These are phyloP conservation scores for Malacoctenus gilli DNA, from an alignment of 2,797 vertebrate genomes.

Conservation along the genomic window DNA sequence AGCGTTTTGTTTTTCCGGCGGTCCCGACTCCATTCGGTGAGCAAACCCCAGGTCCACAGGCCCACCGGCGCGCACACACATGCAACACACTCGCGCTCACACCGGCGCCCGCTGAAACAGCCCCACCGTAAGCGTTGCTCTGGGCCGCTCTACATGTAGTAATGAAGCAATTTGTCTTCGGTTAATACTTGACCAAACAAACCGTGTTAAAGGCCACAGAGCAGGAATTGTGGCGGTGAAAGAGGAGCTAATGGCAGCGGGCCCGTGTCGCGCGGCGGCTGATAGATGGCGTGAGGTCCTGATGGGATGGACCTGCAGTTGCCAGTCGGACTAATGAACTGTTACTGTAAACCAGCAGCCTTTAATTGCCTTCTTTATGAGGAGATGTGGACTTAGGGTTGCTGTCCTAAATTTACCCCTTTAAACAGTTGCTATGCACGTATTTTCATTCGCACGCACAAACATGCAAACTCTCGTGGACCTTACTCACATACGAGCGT, in stretches of 20 bases:
- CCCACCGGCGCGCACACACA: neutral
- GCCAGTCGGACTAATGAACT: slow-evolving; percentile 60
- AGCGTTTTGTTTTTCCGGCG: slow-evolving; percentile 23
- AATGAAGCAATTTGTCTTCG: slow-evolving; percentile 27
- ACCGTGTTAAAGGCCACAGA: slow-evolving; percentile 26
- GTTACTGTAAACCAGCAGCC: slow-evolving; percentile 49
- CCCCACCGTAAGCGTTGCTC: slow-evolving; percentile 26
- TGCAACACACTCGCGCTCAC: slow-evolving; percentile 5
- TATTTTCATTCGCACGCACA: slow-evolving; percentile 1
- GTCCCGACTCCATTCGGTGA: slow-evolving; percentile 27
- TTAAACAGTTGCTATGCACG: too few relatives aligned
- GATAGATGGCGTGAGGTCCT: slow-evolving; percentile 35
- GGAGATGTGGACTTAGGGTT: slow-evolving; percentile 20
- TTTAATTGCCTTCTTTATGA: slow-evolving; percentile 59
- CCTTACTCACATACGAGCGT: neutral
- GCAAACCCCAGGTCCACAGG: slow-evolving; percentile 27
- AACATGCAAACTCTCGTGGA: neutral
- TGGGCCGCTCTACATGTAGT: slow-evolving; percentile 25
- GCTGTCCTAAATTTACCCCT: slow-evolving; percentile 12
- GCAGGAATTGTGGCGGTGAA: slow-evolving; percentile 22
- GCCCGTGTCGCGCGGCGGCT: slow-evolving; percentile 27
- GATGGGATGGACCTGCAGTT: slow-evolving; percentile 43
- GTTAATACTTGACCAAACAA: slow-evolving; percentile 35
- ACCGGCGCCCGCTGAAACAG: slow-evolving; percentile 14
- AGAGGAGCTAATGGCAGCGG: slow-evolving; percentile 26